Evolutionary conservation across 1,140 invertebrate species (phyloP).

Genomic region (Andrena cerasifolii): DNA sequence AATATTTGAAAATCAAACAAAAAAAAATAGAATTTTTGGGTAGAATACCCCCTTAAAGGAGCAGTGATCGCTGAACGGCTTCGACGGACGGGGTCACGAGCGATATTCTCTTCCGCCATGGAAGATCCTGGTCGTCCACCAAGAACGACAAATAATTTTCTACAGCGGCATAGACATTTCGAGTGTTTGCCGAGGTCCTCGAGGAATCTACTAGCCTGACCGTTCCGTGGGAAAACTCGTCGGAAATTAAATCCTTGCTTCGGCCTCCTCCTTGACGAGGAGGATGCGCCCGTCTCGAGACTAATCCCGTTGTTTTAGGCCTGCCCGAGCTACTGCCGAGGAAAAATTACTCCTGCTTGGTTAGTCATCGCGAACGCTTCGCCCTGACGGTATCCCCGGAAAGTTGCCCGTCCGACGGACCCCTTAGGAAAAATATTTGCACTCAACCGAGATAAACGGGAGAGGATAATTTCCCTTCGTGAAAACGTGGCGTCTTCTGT

Average conservation of each 20-base stretch:
- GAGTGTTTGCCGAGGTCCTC: constrained; percentile 74
- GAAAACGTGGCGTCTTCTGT: not conserved
- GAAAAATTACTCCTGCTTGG: constrained; percentile 49
- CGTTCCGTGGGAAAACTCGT: constrained; percentile 76
- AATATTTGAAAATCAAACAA: too few species aligned
- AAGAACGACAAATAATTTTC: constrained; percentile 76
- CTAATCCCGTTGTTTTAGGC: constrained; percentile 70
- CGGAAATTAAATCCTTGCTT: constrained; percentile 71
- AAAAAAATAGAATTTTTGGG: too few species aligned
- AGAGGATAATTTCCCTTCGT: constrained; percentile 58
- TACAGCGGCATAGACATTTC: constrained; percentile 75
- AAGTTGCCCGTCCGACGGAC: constrained; percentile 3
- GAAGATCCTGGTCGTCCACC: constrained; percentile 50
- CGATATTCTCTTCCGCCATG: constrained; percentile 40
- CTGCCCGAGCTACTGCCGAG: not conserved
- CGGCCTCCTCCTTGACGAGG: constrained; percentile 12
- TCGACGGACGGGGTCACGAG: not conserved
- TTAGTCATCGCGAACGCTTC: constrained; percentile 14
- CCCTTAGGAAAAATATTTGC: constrained; percentile 40
- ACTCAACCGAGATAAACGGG: constrained; percentile 65
- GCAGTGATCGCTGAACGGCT: not conserved
- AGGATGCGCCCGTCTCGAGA: constrained; percentile 16
- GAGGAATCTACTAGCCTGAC: constrained; percentile 47
- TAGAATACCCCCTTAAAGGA: too few species aligned
- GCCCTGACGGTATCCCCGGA: not conserved